A percentile compares a stretch with the other conserved stretches of the same genome.
Evolutionary conservation across 2,888 invertebrate species (phyloP).

Genomic region (Scaptodrosophila latifasciaeformis): DNA sequence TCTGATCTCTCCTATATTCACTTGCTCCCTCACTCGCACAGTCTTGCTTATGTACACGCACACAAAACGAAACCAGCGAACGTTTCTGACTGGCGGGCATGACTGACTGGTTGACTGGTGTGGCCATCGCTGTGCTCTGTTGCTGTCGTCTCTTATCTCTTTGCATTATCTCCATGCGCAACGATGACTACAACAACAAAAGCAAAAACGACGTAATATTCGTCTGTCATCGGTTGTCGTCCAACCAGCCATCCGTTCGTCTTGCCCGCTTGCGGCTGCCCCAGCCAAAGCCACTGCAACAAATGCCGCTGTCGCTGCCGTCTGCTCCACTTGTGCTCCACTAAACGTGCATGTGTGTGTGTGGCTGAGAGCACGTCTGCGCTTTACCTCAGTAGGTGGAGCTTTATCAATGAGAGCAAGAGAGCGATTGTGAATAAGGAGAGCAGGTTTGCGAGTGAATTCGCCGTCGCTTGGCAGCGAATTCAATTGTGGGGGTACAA

Average conservation of each 20-base stretch:
- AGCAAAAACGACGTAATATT: conserved; percentile 56
- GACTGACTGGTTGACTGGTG: conserved; percentile 36
- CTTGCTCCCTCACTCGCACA: conserved; percentile 10
- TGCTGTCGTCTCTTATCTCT: conserved; percentile 72
- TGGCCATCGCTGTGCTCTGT: conserved; percentile 46
- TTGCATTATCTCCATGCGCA: conserved; percentile 69
- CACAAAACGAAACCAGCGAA: conserved; percentile 45
- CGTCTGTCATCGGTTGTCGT: conserved; percentile 66
- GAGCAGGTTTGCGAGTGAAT: conserved; percentile 8
- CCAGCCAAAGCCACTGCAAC: not conserved
- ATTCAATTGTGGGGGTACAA: conserved; percentile 7
- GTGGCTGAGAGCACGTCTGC: conserved; percentile 37
- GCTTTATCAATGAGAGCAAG: conserved; percentile 39
- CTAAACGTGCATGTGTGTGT: conserved; percentile 13
- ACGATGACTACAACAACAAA: conserved; percentile 11
- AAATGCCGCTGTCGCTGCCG: conserved; percentile 15
- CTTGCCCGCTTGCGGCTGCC: conserved; percentile 12
- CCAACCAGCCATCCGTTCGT: conserved; percentile 14
- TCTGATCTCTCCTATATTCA: no score
- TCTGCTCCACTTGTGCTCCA: conserved; percentile 23
- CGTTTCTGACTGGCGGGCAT: conserved; percentile 73
- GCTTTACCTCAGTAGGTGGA: conserved; percentile 54
- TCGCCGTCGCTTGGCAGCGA: conserved; percentile 19
- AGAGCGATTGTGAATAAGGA: not conserved
- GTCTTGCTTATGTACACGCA: conserved; percentile 31